Evolutionary conservation across 2,113 vertebrate species (phyloP).

Genomic region (Seriola aureovittata): DNA sequence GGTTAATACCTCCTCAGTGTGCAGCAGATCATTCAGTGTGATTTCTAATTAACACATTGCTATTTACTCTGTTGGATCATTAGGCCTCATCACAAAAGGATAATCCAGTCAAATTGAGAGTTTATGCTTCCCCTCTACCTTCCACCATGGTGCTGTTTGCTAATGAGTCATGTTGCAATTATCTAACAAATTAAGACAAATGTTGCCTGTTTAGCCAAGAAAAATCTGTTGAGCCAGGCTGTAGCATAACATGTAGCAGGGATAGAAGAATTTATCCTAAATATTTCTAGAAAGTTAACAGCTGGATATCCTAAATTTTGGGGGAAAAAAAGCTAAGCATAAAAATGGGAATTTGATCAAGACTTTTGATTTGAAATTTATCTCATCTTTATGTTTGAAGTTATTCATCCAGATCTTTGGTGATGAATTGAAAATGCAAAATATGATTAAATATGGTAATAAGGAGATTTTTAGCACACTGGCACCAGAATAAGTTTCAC

Average conservation of each 20-base stretch:
- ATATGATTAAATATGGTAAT: not conserved
- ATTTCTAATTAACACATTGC: slow-evolving; percentile 87
- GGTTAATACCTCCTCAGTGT: slow-evolving; percentile 77
- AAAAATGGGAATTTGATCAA: not conserved
- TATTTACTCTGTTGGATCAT: slow-evolving; percentile 86
- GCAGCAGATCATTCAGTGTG: slow-evolving; percentile 79
- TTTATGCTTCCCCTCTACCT: slow-evolving; percentile 80
- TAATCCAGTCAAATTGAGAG: slow-evolving; percentile 85
- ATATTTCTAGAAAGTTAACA: not conserved
- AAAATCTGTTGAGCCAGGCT: slow-evolving; percentile 47
- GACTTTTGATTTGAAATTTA: not conserved
- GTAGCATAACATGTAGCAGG: slow-evolving; percentile 4
- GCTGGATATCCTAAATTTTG: not conserved
- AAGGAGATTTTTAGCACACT: not conserved
- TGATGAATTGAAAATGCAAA: not conserved
- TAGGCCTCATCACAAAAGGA: slow-evolving; percentile 83
- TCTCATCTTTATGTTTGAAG: not conserved
- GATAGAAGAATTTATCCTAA: not conserved
- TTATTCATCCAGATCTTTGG: not conserved
- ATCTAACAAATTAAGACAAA: slow-evolving; percentile 72
- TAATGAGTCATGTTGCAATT: slow-evolving; percentile 71
- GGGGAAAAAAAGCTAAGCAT: not conserved
- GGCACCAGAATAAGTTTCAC: not conserved
- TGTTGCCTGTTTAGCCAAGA: slow-evolving; percentile 69
- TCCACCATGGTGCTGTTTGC: slow-evolving; percentile 69